A percentile compares a stretch with the other conserved stretches of the same genome.
phyloP scores from a whole-genome alignment of 2,797 vertebrate species.

The Enteromius radiatus region DNA sequence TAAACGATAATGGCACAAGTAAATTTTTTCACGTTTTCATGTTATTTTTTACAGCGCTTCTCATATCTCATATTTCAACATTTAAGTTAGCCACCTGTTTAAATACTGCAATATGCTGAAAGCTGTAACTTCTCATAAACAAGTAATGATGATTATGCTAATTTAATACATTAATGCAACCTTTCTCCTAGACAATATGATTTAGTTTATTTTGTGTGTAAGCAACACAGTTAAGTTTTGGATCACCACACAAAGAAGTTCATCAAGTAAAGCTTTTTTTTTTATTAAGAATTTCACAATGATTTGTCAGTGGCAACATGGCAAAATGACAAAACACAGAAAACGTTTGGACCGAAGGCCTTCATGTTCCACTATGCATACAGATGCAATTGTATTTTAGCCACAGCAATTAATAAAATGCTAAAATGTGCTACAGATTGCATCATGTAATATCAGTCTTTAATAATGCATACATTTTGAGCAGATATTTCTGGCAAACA shows the following conservation, averaged over 20 bases:
- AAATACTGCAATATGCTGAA: background rate
- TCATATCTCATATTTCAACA: background rate
- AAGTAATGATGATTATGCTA: background rate
- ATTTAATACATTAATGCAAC: background rate
- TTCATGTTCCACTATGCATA: conserved; percentile 25
- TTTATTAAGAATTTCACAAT: conserved; percentile 35
- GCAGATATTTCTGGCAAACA: conserved; percentile 13
- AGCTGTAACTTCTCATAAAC: background rate
- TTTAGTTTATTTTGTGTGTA: background rate
- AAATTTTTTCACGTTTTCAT: background rate
- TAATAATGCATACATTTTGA: conserved; percentile 18
- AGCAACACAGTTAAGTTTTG: background rate
- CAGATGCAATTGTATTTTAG: background rate
- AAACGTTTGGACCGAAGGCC: conserved; percentile 32
- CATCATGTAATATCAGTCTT: conserved; percentile 19
- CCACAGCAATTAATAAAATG: background rate
- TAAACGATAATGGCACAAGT: background rate
- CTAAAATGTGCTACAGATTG: conserved; percentile 25
- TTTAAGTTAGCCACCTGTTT: too few species aligned
- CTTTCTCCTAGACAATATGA: background rate
- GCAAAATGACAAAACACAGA: conserved; percentile 19
- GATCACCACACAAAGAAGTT: background rate
- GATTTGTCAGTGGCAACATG: conserved; percentile 10
- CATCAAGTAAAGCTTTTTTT: conserved; percentile 17
- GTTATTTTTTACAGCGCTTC: background rate